These are phyloP conservation scores for Deilephila elpenor DNA, from an alignment of 2,888 invertebrate species.

Conservation along the genomic window DNA sequence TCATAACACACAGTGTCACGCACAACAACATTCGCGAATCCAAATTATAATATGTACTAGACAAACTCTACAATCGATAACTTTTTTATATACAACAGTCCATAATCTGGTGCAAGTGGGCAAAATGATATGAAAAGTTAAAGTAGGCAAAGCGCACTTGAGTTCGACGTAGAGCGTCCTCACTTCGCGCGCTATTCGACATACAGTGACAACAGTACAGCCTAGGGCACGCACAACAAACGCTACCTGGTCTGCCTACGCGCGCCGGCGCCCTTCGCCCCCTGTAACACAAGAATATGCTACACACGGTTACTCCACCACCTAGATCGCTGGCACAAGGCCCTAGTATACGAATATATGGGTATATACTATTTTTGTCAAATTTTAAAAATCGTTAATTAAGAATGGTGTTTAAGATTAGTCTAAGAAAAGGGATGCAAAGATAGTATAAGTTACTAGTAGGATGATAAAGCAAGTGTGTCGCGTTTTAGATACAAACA, in stretches of 20 bases:
- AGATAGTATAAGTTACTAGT: no score
- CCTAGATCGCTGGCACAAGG: neutral
- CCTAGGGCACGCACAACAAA: conserved; percentile 85
- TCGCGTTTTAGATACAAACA: no score
- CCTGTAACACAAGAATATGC: conserved; percentile 84
- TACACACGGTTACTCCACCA: conserved; percentile 75
- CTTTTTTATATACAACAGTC: no score
- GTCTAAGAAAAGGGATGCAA: no score
- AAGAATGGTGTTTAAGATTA: no score
- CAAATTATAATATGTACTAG: conserved; percentile 38
- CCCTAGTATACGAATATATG: neutral
- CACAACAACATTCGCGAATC: no score
- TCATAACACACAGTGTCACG: no score
- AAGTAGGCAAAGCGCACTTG: conserved; percentile 47
- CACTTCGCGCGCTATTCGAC: conserved; percentile 81
- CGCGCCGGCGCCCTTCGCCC: conserved; percentile 78
- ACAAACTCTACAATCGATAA: neutral
- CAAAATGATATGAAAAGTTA: conserved; percentile 29
- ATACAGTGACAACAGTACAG: conserved; percentile 84
- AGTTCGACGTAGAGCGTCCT: conserved; percentile 76
- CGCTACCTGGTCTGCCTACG: conserved; percentile 82
- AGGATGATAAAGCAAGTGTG: no score
- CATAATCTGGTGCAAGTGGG: no score
- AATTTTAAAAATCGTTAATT: no score
- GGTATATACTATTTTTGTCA: no score